Percentiles rank a stretch among this genome's conserved stretches.
Conservation (phyloP, 2,888 invertebrate species). For the Laothoe populi region DNA sequence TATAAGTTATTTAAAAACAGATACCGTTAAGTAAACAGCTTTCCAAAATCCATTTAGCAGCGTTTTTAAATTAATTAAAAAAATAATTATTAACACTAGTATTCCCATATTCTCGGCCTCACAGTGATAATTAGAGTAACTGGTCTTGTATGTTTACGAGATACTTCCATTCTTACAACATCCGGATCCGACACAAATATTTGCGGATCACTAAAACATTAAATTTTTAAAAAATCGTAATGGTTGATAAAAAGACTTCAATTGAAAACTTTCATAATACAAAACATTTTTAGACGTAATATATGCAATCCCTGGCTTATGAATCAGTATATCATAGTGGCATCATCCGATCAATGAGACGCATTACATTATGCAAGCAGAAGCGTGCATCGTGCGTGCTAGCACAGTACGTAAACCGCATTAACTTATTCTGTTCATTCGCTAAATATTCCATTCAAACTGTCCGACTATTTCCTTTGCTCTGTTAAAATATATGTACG, state of each 20-base stretch:
- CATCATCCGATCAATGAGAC: conserved; percentile 12
- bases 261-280: background rate
- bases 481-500: conserved; percentile 9
- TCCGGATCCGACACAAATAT: too few relatives aligned
- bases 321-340: conserved; percentile 1
- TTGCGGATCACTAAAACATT: too few relatives aligned
- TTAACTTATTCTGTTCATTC: conserved; percentile 17
- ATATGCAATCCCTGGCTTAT: conserved; percentile 1
- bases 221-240: background rate
- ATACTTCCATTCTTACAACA: too few relatives aligned
- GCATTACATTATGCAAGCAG: conserved; percentile 24
- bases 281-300: background rate
- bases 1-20: too few relatives aligned
- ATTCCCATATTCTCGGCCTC: too few relatives aligned
- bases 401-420: conserved; percentile 21
- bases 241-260: background rate
- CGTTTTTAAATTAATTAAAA: too few relatives aligned
- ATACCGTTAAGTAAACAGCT: too few relatives aligned
- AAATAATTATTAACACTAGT: too few relatives aligned
- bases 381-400: conserved; percentile 20
- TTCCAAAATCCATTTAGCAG: too few relatives aligned
- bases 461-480: conserved; percentile 18
- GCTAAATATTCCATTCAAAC: conserved; percentile 16
- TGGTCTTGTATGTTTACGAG: too few relatives aligned
- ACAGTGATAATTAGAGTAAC: too few relatives aligned